Conservation (phyloP, 2,888 invertebrate genomes). For the Scaptomyza polygonia region DNA sequence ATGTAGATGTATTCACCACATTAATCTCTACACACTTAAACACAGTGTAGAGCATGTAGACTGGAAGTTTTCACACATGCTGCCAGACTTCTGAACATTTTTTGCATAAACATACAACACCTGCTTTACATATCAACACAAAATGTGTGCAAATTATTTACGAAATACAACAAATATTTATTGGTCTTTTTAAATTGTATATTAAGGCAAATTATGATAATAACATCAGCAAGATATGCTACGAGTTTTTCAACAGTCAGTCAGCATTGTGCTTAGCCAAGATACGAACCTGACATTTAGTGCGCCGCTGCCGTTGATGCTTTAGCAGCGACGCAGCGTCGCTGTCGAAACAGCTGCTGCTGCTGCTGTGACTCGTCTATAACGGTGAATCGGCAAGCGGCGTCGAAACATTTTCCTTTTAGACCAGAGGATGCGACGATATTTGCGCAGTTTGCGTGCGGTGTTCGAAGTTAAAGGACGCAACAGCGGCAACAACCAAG, state of each 20-base stretch:
- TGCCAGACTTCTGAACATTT: slow-evolving; percentile 26
- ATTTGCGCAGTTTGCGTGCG: slow-evolving; percentile 81
- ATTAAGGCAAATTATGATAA: neutral
- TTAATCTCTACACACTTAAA: neutral
- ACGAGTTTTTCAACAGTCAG: slow-evolving; percentile 2
- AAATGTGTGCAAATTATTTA: neutral
- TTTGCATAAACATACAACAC: neutral
- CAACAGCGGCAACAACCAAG: slow-evolving; percentile 50
- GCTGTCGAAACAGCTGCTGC: slow-evolving; percentile 30
- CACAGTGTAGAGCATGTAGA: slow-evolving; percentile 20
- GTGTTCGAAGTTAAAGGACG: slow-evolving; percentile 77
- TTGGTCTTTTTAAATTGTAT: neutral
- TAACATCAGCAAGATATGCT: no score
- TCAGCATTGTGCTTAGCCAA: slow-evolving; percentile 14
- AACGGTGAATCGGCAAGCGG: slow-evolving; percentile 16
- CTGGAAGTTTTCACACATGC: slow-evolving; percentile 26
- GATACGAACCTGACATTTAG: slow-evolving; percentile 29
- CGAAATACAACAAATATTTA: neutral
- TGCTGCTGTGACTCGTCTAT: neutral
- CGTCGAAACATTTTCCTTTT: slow-evolving; percentile 55
- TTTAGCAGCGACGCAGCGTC: slow-evolving; percentile 8
- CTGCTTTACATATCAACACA: no score
- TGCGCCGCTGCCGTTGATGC: slow-evolving; percentile 45
- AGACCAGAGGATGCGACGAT: slow-evolving; percentile 66
- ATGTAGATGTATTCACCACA: slow-evolving; percentile 15